A percentile compares a stretch with the other conserved stretches of the same genome.
These are phyloP conservation scores for Cervus canadensis DNA, from an alignment of 2,113 vertebrate species.

Conservation along the genomic window DNA sequence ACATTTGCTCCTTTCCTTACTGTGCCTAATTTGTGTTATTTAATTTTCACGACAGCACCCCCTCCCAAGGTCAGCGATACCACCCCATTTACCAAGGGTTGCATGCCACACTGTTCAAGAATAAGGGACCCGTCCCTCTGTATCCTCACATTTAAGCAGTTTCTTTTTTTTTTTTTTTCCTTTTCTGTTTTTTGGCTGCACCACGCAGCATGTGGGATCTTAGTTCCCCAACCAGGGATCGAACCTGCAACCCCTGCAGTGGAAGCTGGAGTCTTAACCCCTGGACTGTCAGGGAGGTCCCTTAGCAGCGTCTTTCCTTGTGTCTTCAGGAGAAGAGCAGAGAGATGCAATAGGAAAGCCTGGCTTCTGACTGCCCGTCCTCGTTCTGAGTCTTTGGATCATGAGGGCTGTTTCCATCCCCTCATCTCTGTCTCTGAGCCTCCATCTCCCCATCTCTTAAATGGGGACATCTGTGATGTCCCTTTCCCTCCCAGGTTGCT, in stretches of 20 bases:
- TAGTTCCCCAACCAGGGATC: neutral
- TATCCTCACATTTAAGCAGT: neutral
- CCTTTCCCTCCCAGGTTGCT: neutral
- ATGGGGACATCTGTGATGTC: rapidly evolving
- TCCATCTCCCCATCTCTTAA: neutral
- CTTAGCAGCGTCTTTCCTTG: neutral
- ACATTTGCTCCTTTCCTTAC: neutral
- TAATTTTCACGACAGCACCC: neutral
- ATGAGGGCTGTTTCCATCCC: neutral
- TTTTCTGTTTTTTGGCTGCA: neutral
- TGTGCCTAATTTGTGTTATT: rapidly evolving
- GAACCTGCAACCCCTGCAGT: rapidly evolving
- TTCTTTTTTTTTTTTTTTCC: neutral
- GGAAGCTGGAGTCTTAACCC: neutral
- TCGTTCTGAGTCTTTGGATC: rapidly evolving
- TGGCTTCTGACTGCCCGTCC: neutral
- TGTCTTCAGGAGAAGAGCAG: neutral
- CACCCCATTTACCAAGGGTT: neutral
- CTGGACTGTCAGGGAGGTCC: neutral
- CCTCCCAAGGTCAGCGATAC: no score
- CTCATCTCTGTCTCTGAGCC: neutral
- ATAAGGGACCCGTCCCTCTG: rapidly evolving
- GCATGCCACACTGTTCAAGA: rapidly evolving
- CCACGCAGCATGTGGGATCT: neutral
- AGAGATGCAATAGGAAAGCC: rapidly evolving